A percentile compares a stretch with the other conserved stretches of the same genome.
Conservation (phyloP, 2,888 invertebrate species). For the Mechanitis messenoides region DNA sequence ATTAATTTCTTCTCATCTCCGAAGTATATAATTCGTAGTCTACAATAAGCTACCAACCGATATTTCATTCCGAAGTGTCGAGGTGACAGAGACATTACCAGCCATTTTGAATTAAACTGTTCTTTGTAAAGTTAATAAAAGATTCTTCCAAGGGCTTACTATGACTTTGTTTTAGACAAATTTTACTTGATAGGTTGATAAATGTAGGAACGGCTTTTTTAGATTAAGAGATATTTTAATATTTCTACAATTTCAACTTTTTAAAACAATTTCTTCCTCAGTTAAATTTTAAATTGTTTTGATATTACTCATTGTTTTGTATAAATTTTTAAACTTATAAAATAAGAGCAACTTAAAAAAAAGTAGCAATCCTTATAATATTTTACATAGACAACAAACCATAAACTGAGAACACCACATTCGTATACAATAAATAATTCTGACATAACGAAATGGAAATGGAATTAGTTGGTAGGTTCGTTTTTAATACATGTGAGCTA, state of each 20-base stretch:
- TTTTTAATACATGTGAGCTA: constrained; percentile 4
- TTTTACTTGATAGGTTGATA: neutral
- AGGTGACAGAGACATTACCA: constrained; percentile 24
- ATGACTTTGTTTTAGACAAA: neutral
- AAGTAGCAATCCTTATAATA: no score
- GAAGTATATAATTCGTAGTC: constrained; percentile 19
- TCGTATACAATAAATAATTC: neutral
- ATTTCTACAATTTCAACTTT: no score
- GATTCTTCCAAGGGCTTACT: constrained; percentile 4
- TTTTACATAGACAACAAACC: no score
- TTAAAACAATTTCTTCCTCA: no score
- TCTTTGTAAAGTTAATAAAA: constrained; percentile 17
- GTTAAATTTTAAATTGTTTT: no score
- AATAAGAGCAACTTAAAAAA: no score
- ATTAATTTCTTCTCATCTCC: constrained; percentile 11
- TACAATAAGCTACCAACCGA: constrained; percentile 19
- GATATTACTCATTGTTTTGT: no score
- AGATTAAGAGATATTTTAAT: no score
- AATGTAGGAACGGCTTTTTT: neutral
- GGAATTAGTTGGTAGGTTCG: neutral
- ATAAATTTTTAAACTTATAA: no score
- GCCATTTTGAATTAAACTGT: constrained; percentile 21
- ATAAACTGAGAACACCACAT: no score
- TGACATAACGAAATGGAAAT: neutral
- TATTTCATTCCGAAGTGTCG: constrained; percentile 25